These are phyloP conservation scores for Drosophila algonquin DNA, from an alignment of 2,888 invertebrate genomes.

Conservation along the genomic window DNA sequence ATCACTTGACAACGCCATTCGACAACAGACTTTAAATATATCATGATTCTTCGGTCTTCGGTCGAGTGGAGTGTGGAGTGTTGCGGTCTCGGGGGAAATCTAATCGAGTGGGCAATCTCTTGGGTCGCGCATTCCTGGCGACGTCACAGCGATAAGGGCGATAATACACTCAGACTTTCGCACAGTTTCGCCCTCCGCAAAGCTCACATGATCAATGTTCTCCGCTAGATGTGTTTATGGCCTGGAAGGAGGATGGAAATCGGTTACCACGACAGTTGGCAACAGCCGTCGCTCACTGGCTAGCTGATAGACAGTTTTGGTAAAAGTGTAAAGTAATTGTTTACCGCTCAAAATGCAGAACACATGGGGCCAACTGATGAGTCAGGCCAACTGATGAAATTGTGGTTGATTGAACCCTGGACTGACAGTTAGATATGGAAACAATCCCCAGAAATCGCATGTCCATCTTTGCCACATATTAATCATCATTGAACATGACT, in stretches of 20 bases:
- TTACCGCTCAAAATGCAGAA: background rate
- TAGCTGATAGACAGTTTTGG: background rate
- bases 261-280: background rate
- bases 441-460: conserved; percentile 12
- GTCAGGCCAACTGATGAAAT: background rate
- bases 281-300: background rate
- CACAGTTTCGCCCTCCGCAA: background rate
- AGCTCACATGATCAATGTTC: background rate
- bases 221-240: background rate
- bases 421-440: conserved; percentile 3
- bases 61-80: conserved; percentile 8
- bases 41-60: too few relatives aligned
- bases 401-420: background rate
- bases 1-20: conserved; percentile 31
- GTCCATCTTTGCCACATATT: background rate
- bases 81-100: conserved; percentile 39
- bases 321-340: background rate
- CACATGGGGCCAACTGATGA: background rate
- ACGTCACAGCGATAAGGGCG: conserved; percentile 63
- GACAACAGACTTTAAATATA: conserved; percentile 47
- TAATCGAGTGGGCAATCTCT: conserved; percentile 55
- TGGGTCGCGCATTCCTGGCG: conserved; percentile 54
- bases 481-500: conserved; percentile 25
- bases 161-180: background rate
- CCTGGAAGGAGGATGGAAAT: background rate